Base-by-base conservation (phyloP, 2,113 vertebrate genomes). In the Psittacula cyanocephala region DNA sequence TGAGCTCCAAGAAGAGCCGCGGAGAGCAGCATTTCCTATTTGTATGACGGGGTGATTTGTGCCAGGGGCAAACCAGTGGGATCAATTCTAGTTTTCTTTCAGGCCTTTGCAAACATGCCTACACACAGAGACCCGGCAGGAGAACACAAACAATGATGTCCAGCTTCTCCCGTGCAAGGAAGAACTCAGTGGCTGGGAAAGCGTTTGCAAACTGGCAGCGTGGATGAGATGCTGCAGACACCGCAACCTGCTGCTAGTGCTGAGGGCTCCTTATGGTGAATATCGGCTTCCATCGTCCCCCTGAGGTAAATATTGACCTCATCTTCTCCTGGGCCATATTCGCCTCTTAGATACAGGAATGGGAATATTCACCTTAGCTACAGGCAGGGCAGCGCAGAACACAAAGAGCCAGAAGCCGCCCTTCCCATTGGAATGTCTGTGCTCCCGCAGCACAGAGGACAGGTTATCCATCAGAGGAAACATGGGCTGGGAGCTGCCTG, bases 201-300 rank as follows among this genome's bases (percentile, higher is more conserved):
- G n/a, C n/a, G 11, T 90, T 80, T 77, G 20, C 18, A 14, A 49
- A 17, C 0, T 1, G 29, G 20, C 3, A 11, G 0, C 6, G 5
- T 2, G 23, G 57, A 37, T 3, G 57, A 4, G 22, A 59, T 35
- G 57, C 31, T 0, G 1, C 65, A n/a, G 85, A 14, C 50, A 25
- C 0, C 0, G 3, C 41, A 22, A 27, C 4, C 17, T 7, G 0
- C 20, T 22, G 3, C 31, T 4, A 8, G 6, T 0, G 0, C 55
- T 28, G 62, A 4, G 2, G 10, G 33, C 9, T 64, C 23, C 14
- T 6, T 17, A 47, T 17, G 77, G 76, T 41, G 55, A 31, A 25
- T 10, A 18, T 15, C 50, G 29, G 35, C 37, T 47, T n/a, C 41
- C 64, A 55, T 8, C 29, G 23, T 72, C 25, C 37, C 11, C 13